Conservation (phyloP, 1,140 invertebrate species). For the Aethina tumida region DNA sequence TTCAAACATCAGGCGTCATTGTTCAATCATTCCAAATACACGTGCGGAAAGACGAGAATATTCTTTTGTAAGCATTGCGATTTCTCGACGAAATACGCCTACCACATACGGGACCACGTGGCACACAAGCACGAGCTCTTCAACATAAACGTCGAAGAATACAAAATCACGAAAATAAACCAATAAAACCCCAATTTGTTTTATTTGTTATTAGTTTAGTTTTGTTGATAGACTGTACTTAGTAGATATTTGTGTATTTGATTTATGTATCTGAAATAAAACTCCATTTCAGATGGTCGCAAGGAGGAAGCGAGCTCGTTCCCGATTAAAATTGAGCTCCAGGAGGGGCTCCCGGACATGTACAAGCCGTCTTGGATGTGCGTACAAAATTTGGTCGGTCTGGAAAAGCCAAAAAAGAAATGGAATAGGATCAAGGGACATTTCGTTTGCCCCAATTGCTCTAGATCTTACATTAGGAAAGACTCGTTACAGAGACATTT, state of each 20-base stretch:
- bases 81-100: slow-evolving; percentile 11
- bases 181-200: too few relatives aligned
- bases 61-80: slow-evolving; percentile 42
- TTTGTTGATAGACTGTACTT: too few relatives aligned
- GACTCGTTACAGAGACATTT: slow-evolving; percentile 53
- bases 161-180: too few relatives aligned
- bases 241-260: too few relatives aligned
- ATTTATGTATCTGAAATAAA: too few relatives aligned
- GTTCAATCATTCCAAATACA: slow-evolving; percentile 52
- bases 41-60: slow-evolving; percentile 53
- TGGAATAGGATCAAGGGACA: slow-evolving; percentile 35
- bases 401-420: slow-evolving; percentile 24
- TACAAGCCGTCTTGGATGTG: slow-evolving; percentile 23
- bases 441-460: slow-evolving; percentile 50
- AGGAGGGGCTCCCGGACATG: slow-evolving; percentile 15
- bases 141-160: too few relatives aligned
- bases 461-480: slow-evolving; percentile 54
- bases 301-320: slow-evolving; percentile 6
- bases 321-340: slow-evolving; percentile 27
- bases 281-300: not conserved
- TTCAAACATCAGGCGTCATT: slow-evolving; percentile 44
- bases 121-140: slow-evolving; percentile 28
- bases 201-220: too few relatives aligned
- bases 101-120: slow-evolving; percentile 9
- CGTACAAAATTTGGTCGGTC: slow-evolving; percentile 19